Evolutionary conservation across 2,113 vertebrate species (phyloP), one percentile per base, ranked within the genome.

Genomic region (Proteles cristata): DNA sequence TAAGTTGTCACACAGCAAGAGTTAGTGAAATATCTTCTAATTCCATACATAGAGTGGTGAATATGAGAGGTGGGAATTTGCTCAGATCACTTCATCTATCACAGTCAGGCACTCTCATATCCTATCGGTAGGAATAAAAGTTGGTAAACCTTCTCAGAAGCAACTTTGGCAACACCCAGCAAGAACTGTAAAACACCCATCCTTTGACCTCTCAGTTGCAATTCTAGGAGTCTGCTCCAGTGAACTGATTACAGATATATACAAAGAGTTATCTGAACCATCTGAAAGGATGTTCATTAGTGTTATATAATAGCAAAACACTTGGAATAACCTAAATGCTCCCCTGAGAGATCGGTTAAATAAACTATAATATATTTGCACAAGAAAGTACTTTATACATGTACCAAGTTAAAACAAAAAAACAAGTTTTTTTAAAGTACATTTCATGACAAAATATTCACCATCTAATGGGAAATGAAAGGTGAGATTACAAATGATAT

Each of bases 381-480:
- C 2, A 65, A 81, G 23, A 96, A 86, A 74, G 71, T 71, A 86
- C 21, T 93, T 61, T 74, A 76, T 4, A 68, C 28, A 8, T 71
- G 25, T 45, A 48, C 16, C 26, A 93, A 69, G 19, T 11, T 39
- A 39, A 39, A 39, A 39, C 3, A 39, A 39, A 39, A 39, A 2
- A 39, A 39, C 39, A 39, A 39, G 39, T 39, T 39, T 39, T 93
- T 93, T 93, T 80, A 4, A 93, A 66, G 66, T 74, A 76, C 58
- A 85, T 81, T 79, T 88, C 66, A 94, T 95, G 81, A 45, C 7
- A 93, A 83, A 94, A 66, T 80, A 89, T 74, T 92, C n/a, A 88
- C 84, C 43, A 76, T 76, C 23, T 48, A 80, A 65, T 68, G 71
- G 9, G 76, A 96, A 96, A 88, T 88, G 80, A 88, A 96, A 93